Percentiles rank a stretch among this genome's conserved stretches.
Conservation (phyloP, 2,888 invertebrate species). For the Rotaria magnacalcarata region DNA sequence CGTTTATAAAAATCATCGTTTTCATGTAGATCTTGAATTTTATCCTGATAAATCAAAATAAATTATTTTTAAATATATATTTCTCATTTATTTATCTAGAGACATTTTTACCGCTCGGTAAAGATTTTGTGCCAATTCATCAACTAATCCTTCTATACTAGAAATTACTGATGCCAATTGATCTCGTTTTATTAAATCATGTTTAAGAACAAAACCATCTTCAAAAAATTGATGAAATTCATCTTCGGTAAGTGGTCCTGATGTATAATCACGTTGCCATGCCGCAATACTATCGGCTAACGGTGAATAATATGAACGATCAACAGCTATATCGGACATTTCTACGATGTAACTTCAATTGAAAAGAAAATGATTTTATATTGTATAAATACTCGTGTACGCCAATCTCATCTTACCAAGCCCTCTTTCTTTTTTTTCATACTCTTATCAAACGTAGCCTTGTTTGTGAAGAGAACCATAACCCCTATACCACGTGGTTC, state of each 20-base stretch:
- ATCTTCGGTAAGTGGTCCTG: background rate
- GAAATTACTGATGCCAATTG: background rate
- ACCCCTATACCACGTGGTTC: no score
- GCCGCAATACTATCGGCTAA: background rate
- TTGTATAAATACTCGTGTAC: no score
- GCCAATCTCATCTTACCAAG: no score
- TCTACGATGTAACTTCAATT: background rate
- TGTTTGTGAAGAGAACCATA: no score
- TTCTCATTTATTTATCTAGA: background rate
- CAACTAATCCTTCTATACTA: background rate
- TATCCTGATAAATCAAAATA: background rate
- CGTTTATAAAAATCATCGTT: constrained; percentile 52
- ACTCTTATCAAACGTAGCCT: no score
- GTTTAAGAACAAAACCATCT: constrained; percentile 28
- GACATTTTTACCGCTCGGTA: background rate
- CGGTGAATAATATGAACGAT: constrained; percentile 17
- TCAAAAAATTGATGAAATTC: constrained; percentile 20
- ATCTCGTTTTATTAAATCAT: background rate
- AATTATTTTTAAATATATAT: background rate
- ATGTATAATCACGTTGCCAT: background rate
- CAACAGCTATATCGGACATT: background rate
- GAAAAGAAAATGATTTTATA: no score
- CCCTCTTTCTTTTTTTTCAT: no score
- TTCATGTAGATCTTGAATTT: constrained; percentile 48
- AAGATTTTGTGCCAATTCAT: constrained; percentile 23